Conservation (phyloP, 2,797 vertebrate genomes). For the Apogon hyalosoma region DNA sequence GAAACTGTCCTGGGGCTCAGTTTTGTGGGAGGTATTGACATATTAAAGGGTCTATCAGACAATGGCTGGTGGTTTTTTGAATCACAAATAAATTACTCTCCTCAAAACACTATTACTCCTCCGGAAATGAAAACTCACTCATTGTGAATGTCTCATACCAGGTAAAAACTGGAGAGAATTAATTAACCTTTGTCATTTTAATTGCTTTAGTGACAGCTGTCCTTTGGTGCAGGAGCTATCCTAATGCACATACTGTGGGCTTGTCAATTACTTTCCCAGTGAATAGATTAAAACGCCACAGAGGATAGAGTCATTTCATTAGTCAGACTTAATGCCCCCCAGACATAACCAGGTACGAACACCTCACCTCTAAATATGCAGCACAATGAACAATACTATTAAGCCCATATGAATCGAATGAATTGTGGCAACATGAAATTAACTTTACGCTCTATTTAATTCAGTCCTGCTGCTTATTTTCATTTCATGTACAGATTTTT, state of each 20-base stretch:
- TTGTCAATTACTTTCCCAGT: slow-evolving; percentile 82
- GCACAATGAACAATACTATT: slow-evolving; percentile 78
- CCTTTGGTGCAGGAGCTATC: slow-evolving; percentile 77
- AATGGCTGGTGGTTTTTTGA: slow-evolving; percentile 51
- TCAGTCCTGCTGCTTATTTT: slow-evolving; percentile 61
- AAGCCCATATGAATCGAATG: slow-evolving; percentile 72
- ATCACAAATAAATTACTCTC: slow-evolving; percentile 78
- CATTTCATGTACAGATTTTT: slow-evolving; percentile 35
- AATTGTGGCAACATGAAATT: slow-evolving; percentile 79
- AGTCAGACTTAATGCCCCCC: slow-evolving; percentile 79
- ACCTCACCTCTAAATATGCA: slow-evolving; percentile 74
- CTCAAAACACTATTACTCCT: slow-evolving; percentile 78
- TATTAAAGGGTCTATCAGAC: slow-evolving; percentile 77
- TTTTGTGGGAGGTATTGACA: slow-evolving; percentile 69
- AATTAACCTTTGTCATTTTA: slow-evolving; percentile 87
- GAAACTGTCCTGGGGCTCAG: slow-evolving; percentile 59
- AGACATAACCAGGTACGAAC: slow-evolving; percentile 80
- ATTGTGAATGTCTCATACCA: slow-evolving; percentile 80
- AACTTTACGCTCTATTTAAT: slow-evolving; percentile 81
- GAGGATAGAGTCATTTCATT: slow-evolving; percentile 84
- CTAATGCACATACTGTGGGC: slow-evolving; percentile 75
- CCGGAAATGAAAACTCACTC: slow-evolving; percentile 78
- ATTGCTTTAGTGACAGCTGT: slow-evolving; percentile 85
- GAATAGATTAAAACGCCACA: slow-evolving; percentile 84
- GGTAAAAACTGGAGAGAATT: slow-evolving; percentile 82